A percentile compares a stretch with the other conserved stretches of the same genome.
Evolutionary conservation across 1,140 invertebrate genomes (phyloP).

Genomic region (Drosophila bipectinata): DNA sequence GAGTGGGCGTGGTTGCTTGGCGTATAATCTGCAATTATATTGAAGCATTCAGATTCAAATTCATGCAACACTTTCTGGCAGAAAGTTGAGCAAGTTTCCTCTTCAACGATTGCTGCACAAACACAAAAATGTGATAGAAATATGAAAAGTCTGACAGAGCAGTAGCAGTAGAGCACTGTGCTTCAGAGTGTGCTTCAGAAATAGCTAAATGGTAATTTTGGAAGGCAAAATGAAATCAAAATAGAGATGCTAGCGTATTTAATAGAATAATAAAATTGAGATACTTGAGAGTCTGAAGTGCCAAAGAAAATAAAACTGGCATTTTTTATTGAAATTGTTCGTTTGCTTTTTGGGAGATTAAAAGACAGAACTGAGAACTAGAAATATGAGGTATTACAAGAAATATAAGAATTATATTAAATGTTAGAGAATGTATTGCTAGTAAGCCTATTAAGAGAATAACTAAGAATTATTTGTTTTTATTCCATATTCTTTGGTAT

Average conservation of each 20-base stretch:
- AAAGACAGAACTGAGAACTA: too few species aligned
- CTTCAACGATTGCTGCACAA: constrained; percentile 25
- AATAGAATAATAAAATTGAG: constrained; percentile 13
- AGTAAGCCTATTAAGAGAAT: too few species aligned
- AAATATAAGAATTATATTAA: too few species aligned
- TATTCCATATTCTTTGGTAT: background rate
- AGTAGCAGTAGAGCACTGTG: background rate
- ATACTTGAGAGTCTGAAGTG: background rate
- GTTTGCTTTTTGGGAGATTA: too few species aligned
- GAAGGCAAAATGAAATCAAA: constrained; percentile 3
- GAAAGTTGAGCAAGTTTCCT: constrained; percentile 23
- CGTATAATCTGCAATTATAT: constrained; percentile 39
- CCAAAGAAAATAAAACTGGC: background rate
- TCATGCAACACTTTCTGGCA: constrained; percentile 27
- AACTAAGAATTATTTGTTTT: background rate
- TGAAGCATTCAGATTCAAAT: constrained; percentile 22
- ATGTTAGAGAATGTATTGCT: too few species aligned
- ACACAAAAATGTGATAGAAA: constrained; percentile 27
- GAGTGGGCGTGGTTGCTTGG: constrained; percentile 3
- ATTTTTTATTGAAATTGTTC: constrained; percentile 1
- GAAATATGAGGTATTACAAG: too few species aligned
- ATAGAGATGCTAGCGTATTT: constrained; percentile 6
- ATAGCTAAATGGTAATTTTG: constrained; percentile 31
- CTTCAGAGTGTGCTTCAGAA: constrained; percentile 22
- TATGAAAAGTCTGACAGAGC: background rate